phyloP scores from a whole-genome alignment of 2,888 invertebrate genomes.

The Andrena dorsata region DNA sequence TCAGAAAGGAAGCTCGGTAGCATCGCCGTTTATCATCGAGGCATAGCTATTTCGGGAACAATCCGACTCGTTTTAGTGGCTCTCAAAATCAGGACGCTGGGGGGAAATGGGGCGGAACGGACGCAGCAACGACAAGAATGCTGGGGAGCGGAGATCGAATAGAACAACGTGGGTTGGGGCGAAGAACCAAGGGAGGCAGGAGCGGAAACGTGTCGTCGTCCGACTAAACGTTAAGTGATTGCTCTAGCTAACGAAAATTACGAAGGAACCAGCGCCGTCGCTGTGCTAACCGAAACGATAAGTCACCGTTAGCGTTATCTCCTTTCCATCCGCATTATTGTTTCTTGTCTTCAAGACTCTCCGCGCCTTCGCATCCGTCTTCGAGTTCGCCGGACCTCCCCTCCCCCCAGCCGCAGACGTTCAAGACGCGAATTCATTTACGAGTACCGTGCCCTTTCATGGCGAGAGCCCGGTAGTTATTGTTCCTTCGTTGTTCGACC shows the following conservation, averaged over 20 bases:
- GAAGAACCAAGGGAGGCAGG: slow-evolving; percentile 1
- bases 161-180: neutral
- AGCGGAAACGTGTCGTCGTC: slow-evolving; percentile 30
- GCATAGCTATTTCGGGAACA: slow-evolving; percentile 61
- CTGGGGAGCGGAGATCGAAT: neutral
- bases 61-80: slow-evolving; percentile 59
- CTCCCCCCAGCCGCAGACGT: neutral
- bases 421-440: slow-evolving; percentile 64
- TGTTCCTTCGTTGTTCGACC: slow-evolving; percentile 8
- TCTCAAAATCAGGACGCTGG: slow-evolving; percentile 54
- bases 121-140: slow-evolving; percentile 44
- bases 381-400: slow-evolving; percentile 1
- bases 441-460: neutral
- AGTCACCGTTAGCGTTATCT: slow-evolving; percentile 49
- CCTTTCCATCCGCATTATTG: slow-evolving; percentile 40
- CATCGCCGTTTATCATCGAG: slow-evolving; percentile 61
- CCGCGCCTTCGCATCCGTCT: slow-evolving; percentile 37
- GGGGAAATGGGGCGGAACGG: slow-evolving; percentile 38
- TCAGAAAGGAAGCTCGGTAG: slow-evolving; percentile 43
- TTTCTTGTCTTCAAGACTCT: slow-evolving; percentile 30
- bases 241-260: slow-evolving; percentile 57
- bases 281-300: slow-evolving; percentile 44
- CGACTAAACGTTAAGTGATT: slow-evolving; percentile 56
- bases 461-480: slow-evolving; percentile 10
- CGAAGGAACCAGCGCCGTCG: slow-evolving; percentile 32